Conservation (phyloP, 2,888 invertebrate genomes). For the Lasioglossum vierecki region DNA sequence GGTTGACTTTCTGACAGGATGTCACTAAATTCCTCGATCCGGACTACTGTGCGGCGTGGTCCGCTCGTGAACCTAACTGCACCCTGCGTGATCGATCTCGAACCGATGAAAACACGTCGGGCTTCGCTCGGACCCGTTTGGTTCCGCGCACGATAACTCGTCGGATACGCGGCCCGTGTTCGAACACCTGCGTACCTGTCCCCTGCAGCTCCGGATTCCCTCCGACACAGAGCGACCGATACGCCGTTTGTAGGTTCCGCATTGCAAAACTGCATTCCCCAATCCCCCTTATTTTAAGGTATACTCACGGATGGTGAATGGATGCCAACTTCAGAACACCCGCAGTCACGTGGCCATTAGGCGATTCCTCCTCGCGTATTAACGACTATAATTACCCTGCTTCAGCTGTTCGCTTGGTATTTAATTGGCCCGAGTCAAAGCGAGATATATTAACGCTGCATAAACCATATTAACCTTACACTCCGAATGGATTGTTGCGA, state of each 20-base stretch:
- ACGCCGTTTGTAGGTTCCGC: slow-evolving; percentile 22
- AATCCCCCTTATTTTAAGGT: slow-evolving; percentile 44
- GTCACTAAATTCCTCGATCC: background rate
- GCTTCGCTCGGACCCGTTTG: background rate
- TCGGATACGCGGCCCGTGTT: slow-evolving; percentile 20
- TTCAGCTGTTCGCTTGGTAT: background rate
- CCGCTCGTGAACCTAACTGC: background rate
- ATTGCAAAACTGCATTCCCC: slow-evolving; percentile 47
- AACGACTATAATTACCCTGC: background rate
- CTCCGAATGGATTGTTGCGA: background rate
- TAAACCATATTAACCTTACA: background rate
- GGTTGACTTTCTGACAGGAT: background rate
- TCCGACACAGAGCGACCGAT: slow-evolving; percentile 34
- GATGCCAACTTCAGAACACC: slow-evolving; percentile 9
- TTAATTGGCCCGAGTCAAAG: background rate
- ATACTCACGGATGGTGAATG: slow-evolving; percentile 3
- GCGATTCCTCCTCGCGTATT: background rate
- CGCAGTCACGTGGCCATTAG: slow-evolving; percentile 21
- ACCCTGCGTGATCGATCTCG: slow-evolving; percentile 18
- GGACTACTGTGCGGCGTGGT: background rate
- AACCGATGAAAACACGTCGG: slow-evolving; percentile 23
- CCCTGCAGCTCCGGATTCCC: slow-evolving; percentile 30
- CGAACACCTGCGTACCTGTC: slow-evolving; percentile 51
- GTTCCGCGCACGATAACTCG: slow-evolving; percentile 36
- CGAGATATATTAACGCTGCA: background rate